phyloP scores from a whole-genome alignment of 2,113 vertebrate species.

The Muntiacus muntjak region DNA sequence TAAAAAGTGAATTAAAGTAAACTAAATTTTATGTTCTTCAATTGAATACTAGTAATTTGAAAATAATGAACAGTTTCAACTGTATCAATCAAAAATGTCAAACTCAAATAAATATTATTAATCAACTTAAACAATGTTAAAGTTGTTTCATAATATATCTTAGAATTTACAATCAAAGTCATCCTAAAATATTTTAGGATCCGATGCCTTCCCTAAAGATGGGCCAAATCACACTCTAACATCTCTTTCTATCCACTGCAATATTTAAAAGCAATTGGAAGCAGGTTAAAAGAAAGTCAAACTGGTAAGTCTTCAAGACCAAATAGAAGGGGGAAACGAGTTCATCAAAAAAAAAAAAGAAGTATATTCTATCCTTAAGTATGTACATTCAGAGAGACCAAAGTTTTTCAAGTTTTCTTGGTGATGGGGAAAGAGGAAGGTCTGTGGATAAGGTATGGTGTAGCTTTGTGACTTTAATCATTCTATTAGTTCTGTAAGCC shows the following conservation, averaged over 20 bases:
- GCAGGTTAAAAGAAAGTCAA: neutral
- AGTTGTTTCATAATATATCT: neutral
- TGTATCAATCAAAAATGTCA: neutral
- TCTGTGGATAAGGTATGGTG: neutral
- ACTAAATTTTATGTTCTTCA: neutral
- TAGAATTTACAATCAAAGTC: neutral
- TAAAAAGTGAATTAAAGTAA: neutral
- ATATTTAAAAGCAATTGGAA: slow-evolving; percentile 11
- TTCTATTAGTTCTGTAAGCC: neutral
- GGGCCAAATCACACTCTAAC: neutral
- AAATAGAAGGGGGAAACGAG: neutral
- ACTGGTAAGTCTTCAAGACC: neutral
- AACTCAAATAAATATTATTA: neutral
- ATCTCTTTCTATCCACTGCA: neutral
- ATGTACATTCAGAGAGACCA: neutral
- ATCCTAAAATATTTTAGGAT: neutral
- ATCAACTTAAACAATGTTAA: neutral
- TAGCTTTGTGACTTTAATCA: neutral
- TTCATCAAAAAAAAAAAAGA: neutral
- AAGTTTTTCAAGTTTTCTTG: neutral
- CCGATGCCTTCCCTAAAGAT: neutral
- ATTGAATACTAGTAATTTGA: neutral
- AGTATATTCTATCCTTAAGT: neutral
- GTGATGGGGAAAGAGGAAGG: neutral
- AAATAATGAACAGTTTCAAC: neutral